Evolutionary conservation across 2,888 invertebrate genomes (phyloP), one percentile per base, ranked within the genome.

Genomic region (Scrobipalpa atriplicella): DNA sequence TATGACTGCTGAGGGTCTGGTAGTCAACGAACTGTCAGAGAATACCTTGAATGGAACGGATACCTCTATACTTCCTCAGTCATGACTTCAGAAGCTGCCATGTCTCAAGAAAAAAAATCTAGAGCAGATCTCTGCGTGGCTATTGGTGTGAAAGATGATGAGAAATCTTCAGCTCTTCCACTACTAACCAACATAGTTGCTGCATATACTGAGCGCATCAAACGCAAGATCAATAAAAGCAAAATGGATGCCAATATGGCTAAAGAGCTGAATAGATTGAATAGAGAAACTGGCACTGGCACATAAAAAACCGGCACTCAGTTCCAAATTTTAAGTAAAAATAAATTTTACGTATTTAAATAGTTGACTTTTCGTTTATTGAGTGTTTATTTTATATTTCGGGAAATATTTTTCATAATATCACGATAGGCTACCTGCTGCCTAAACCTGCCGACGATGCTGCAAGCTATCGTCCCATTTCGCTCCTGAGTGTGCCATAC

Each of bases 21-120:
- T 95, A 0, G 86, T 95, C 56, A 96, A 96, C 74, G 95, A 95
- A 77, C 85, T 96, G 91, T 96, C 6, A 84, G 94, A 67, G 95
- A 96, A 78, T 96, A 95, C 77, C 81, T 96, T 3, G 93, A 94
- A 71, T 96, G 95, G 95, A 95, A 95, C 73, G 95, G 95, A 0
- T 96, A 95, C 73, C 86, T 95, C 36, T 95, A 95, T 72, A 94
- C 95, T 0, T 89, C 93, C 0, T 93, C 92, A 0, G 93, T 94
- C 38, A 86, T 95, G 84, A 76, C 83, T 38, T 90, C 94, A 56
- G 94, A 92, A 71, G 87, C 92, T 1, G 84, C 80, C 0, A 77
- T 92, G 82, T 80, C 89, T 0, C 73, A 72, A 0, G 75, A 77
- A 0, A 87, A 83, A 69, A 83, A 79, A 64, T 69, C 79, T 0